Evolutionary conservation across 2,888 invertebrate genomes (phyloP).

Genomic region (Pandemis heparana): DNA sequence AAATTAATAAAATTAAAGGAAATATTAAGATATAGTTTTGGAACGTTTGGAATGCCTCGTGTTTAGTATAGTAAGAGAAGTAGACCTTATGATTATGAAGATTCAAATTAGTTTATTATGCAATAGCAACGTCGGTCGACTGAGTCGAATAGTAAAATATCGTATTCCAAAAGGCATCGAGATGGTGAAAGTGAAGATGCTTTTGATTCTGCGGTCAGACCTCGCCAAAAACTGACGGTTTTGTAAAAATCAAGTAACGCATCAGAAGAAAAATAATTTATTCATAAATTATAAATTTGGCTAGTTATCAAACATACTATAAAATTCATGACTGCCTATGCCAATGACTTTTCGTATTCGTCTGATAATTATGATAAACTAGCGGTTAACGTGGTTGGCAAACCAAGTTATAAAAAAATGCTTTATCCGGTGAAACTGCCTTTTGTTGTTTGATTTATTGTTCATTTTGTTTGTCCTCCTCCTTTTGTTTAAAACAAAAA

Average conservation of each 20-base stretch:
- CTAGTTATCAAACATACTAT: no score
- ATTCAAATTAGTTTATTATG: background rate
- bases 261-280: background rate
- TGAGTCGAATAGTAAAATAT: background rate
- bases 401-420: background rate
- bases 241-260: background rate
- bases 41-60: background rate
- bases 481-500: background rate
- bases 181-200: background rate
- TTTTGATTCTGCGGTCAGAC: background rate
- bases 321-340: no score
- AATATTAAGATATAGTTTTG: background rate
- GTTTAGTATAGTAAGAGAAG: background rate
- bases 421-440: background rate
- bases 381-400: background rate
- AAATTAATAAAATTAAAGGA: no score
- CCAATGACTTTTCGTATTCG: no score
- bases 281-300: no score
- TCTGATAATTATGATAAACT: conserved; percentile 1
- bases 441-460: conserved; percentile 9
- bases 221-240: background rate
- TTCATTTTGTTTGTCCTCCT: background rate
- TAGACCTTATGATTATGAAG: background rate
- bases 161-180: background rate
- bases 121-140: background rate